Base-by-base conservation (phyloP, 2,797 vertebrate species). In the Graptemys geographica region DNA sequence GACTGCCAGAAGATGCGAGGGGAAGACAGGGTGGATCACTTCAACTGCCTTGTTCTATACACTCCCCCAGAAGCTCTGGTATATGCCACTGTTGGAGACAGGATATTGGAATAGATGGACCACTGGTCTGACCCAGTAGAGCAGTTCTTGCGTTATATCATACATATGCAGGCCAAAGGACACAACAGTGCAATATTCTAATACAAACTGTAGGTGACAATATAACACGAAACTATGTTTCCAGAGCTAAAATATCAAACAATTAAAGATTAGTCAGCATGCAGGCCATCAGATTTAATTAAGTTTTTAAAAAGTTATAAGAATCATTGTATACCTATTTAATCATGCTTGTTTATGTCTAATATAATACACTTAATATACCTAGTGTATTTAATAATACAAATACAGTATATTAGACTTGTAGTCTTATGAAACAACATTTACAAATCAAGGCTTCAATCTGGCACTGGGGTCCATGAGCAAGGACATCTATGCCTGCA, bases 391-490 rank as follows among this genome's bases (percentile, higher is more conserved):
- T 44, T 74, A 80, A 49, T 33, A 11, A 4, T 33, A 52, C 49
- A 88, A 52, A 55, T 49, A 41, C 57, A 72, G 13, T 1, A 72
- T 27, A 89, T 86, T 57, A 16, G 2, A 62, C 2, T 2, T 19
- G 5, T 4, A 33, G 52, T 44, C 83, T 31, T 21, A 31, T n/a
- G 49, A 55, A 52, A 19, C 37, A 69, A 11, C 13, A 62, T 21
- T 28, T 69, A 31, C 27, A 84, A 69, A 41, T 51, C 44, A 78
- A 53, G 18, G 51, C 49, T 92, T 47, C 59, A 87, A 49, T 4
- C 37, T 44, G 78, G 41, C 18, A 25, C 0, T 13, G 2, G 11
- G 11, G 23, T 79, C 31, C 19, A n/a, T 79, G 3, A n/a, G 4
- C 18, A 19, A 6, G 23, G 37, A 74, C 37, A 41, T 21, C 5